Percentiles rank a stretch among this genome's conserved stretches.
Conservation (phyloP, 53 echinoderm and acorn worm species). For the Patiria pectinifera region DNA sequence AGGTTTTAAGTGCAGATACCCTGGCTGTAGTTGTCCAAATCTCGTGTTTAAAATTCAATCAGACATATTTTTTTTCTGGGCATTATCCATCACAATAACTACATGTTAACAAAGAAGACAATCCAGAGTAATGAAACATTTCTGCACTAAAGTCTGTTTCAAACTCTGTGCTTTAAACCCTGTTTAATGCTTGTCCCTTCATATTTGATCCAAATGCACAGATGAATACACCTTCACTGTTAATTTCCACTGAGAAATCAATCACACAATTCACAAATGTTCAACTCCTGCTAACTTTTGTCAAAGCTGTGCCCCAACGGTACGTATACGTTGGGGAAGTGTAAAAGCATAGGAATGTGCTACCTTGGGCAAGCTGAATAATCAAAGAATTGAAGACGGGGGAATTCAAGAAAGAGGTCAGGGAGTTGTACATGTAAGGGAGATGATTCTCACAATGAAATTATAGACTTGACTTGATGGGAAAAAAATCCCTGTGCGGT, state of each 20-base stretch:
- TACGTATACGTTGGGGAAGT: neutral
- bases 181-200: too few species aligned
- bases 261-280: neutral
- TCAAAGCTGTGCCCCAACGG: neutral
- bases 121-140: too few species aligned
- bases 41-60: too few species aligned
- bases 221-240: neutral
- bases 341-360: neutral
- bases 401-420: neutral
- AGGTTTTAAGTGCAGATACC: too few species aligned
- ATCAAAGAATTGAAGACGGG: neutral
- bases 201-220: too few species aligned
- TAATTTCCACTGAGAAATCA: neutral
- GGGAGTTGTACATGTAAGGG: neutral
- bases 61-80: too few species aligned
- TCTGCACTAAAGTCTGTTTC: too few species aligned
- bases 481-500: neutral
- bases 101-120: too few species aligned
- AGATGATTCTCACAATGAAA: neutral
- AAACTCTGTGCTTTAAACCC: too few species aligned
- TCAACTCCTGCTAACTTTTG: neutral
- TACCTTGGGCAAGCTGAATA: neutral
- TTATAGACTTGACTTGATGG: neutral
- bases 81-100: too few species aligned
- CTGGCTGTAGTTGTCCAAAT: too few species aligned